A percentile compares a stretch with the other conserved stretches of the same genome.
These are phyloP conservation scores for Ceyx cyanopectus DNA, from an alignment of 2,113 vertebrate species.

Conservation along the genomic window DNA sequence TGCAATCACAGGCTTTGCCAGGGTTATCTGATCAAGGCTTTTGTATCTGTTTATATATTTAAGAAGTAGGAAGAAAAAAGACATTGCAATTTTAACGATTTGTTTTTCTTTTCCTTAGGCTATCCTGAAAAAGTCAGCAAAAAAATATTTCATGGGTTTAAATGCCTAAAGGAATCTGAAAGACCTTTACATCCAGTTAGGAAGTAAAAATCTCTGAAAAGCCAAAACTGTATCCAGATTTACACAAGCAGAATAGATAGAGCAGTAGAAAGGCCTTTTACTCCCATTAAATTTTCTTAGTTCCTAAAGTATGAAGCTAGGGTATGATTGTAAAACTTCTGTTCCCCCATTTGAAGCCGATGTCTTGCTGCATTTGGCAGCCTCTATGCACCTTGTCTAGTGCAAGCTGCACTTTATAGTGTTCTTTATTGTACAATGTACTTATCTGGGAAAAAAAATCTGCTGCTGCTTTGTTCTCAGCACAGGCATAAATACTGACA, in stretches of 20 bases:
- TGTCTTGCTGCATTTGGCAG: neutral
- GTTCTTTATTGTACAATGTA: neutral
- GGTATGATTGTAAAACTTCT: neutral
- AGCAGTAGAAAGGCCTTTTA: neutral
- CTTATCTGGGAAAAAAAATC: neutral
- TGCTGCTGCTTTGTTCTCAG: neutral
- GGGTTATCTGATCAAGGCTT: neutral
- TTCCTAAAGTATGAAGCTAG: neutral
- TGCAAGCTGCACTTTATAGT: neutral
- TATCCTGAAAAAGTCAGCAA: neutral
- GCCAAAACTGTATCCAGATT: neutral
- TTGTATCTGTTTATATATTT: neutral
- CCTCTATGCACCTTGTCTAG: neutral
- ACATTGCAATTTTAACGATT: neutral
- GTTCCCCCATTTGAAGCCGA: neutral
- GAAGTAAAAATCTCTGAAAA: neutral
- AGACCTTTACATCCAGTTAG: neutral
- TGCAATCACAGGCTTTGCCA: neutral
- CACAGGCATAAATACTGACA: neutral
- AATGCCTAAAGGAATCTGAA: neutral
- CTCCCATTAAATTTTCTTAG: neutral
- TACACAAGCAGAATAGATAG: neutral
- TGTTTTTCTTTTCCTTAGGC: neutral
- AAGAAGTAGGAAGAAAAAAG: neutral
- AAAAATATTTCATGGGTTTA: neutral